phyloP scores from a whole-genome alignment of 2,797 vertebrate genomes.

The Ciconia nigra region DNA sequence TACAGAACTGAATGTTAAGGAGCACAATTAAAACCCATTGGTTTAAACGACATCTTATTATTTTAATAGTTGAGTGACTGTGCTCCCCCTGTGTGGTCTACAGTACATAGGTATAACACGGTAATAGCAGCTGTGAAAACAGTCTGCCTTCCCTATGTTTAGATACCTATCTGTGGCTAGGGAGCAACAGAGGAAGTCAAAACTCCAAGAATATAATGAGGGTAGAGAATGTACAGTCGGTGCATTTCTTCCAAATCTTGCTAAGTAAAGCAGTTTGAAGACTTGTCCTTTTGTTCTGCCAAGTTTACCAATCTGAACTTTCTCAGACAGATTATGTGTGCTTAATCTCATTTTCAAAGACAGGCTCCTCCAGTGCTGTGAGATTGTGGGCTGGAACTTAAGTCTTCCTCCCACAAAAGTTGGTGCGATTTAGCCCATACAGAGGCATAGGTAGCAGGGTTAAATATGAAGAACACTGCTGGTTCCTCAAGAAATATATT shows the following conservation, averaged over 20 bases:
- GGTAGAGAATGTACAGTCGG: constrained; percentile 3
- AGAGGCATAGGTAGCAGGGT: not conserved
- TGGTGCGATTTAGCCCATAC: not conserved
- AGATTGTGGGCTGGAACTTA: not conserved
- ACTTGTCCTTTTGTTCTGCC: constrained; percentile 16
- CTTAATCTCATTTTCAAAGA: not conserved
- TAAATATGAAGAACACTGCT: not conserved
- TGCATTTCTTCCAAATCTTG: constrained; percentile 10
- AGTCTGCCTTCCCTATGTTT: constrained; percentile 64
- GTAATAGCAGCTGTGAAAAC: constrained; percentile 76
- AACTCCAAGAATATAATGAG: constrained; percentile 39
- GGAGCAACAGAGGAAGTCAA: constrained; percentile 59
- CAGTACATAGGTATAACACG: constrained; percentile 50
- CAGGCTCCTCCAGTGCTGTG: not conserved
- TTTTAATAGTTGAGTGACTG: not conserved
- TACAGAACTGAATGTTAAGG: not conserved
- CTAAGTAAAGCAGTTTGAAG: constrained; percentile 39
- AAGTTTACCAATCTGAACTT: constrained; percentile 5
- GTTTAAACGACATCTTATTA: constrained; percentile 11
- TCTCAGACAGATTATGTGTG: not conserved
- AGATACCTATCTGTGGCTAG: constrained; percentile 71
- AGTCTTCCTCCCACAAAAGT: not conserved
- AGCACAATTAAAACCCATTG: constrained; percentile 1
- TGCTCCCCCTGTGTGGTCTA: constrained; percentile 71
- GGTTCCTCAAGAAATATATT: not conserved